Conservation (phyloP, 2,888 invertebrate species). For the Kuschelorhynchus macadamiae region DNA sequence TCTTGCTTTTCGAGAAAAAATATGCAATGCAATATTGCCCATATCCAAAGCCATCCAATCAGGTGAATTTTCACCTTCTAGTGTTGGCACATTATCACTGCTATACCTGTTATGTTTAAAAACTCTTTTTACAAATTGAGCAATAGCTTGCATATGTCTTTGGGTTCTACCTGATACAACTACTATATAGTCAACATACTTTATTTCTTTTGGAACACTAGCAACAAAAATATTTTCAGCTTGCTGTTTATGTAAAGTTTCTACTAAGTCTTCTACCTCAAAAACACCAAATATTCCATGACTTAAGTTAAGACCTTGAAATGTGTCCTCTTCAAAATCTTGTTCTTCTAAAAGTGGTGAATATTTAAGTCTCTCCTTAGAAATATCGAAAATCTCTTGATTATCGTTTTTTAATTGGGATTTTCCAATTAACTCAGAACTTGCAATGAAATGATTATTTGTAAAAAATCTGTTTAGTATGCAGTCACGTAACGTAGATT, state of each 20-base stretch:
- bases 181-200: constrained; percentile 89
- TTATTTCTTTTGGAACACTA: constrained; percentile 78
- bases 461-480: too few species aligned
- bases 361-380: constrained; percentile 73
- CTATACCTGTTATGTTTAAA: constrained; percentile 80
- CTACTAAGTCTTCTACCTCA: constrained; percentile 89
- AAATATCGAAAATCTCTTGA: constrained; percentile 79
- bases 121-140: constrained; percentile 81
- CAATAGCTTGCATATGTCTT: constrained; percentile 81
- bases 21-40: constrained; percentile 94
- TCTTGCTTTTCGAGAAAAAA: constrained; percentile 82
- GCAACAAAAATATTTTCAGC: constrained; percentile 87
- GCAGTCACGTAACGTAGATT: too few species aligned
- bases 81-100: constrained; percentile 77
- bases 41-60: constrained; percentile 94
- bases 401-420: constrained; percentile 69
- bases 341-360: constrained; percentile 60
- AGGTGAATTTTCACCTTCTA: constrained; percentile 82
- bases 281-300: constrained; percentile 86
- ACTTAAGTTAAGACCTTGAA: constrained; percentile 73
- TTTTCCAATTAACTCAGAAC: too few species aligned
- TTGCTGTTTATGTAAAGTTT: constrained; percentile 82
- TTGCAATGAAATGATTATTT: too few species aligned
- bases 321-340: constrained; percentile 70
- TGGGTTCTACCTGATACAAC: constrained; percentile 82